Evolutionary conservation across 1,140 invertebrate genomes (phyloP), one percentile per base, ranked within the genome.

Genomic region (Drosophila azteca): DNA sequence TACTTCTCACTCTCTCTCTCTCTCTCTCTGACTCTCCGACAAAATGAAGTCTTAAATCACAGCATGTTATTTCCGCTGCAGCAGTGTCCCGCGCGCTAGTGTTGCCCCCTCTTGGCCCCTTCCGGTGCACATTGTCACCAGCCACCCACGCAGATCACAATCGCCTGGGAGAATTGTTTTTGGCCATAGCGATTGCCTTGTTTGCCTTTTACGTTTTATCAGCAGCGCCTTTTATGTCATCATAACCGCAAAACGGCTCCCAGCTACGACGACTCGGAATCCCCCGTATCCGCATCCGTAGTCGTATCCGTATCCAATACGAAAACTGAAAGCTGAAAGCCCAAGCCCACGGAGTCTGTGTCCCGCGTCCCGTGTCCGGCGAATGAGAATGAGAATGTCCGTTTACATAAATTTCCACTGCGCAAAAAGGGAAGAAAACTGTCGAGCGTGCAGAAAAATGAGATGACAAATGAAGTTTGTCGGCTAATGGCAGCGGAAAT

Each of bases 11-110:
- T 26, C 24, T 4, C 24, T 26, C 24, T 26, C 5, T 26, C 17
- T 20, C 0, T 20, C 17, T 20, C 17, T 20, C 17, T 20, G 17
- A 20, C 26, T 29, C 24, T 29, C 49, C 78, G 82, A 73, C 83
- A 81, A 88, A 90, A 81, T 79, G 79, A 78, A 88, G 82, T 89
- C 88, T 90, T 90, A 90, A 90, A 90, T 90, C 88, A 90, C 88
- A 90, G 88, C 79, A 90, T 90, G 88, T 90, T 90, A 87, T 89
- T 90, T 90, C 88, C 79, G 78, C 58, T 82, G 74, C 55, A 77
- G 43, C 64, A 65, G 64, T 20, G 35, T 39, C 1, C 17, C 17
- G 35, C 13, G 35, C 35, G 17, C 52, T n/a, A 24, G 62, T 45
- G 61, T 49, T 43, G n/a, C n/a, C n/a, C 46, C 48, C 31, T 26